Percentiles rank a stretch among this genome's conserved stretches.
These are phyloP conservation scores for Aromia moschata DNA, from an alignment of 2,888 invertebrate species.

Conservation along the genomic window DNA sequence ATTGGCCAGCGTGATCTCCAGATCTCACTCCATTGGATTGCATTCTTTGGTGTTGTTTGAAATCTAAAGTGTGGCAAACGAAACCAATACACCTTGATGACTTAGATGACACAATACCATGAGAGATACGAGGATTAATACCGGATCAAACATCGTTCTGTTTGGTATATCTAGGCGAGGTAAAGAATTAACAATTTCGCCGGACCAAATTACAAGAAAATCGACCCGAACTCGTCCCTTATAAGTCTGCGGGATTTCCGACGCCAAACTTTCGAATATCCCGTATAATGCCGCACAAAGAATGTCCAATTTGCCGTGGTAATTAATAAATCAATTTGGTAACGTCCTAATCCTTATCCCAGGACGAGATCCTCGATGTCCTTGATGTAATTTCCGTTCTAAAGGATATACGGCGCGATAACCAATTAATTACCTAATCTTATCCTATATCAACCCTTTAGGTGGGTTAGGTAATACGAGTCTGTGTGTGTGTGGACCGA, in stretches of 20 bases:
- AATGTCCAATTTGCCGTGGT: constrained; percentile 35
- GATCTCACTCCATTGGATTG: no score
- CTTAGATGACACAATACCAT: no score
- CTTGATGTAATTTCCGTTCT: constrained; percentile 50
- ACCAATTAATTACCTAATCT: constrained; percentile 63
- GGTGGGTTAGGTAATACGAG: constrained; percentile 50
- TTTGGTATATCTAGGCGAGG: no score
- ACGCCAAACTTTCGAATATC: neutral
- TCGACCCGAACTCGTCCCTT: neutral
- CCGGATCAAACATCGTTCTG: no score
- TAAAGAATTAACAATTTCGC: no score
- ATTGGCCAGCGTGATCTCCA: no score
- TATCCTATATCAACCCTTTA: constrained; percentile 56
- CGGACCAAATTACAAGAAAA: neutral
- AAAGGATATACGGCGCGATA: constrained; percentile 51
- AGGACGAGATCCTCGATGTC: constrained; percentile 46
- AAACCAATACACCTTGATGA: no score
- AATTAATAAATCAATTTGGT: constrained; percentile 52
- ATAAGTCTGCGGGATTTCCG: no score
- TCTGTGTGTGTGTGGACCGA: constrained; percentile 41
- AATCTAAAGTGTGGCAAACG: no score
- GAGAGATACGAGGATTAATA: no score
- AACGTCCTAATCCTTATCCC: constrained; percentile 47
- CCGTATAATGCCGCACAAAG: constrained; percentile 25
- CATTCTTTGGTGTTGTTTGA: no score